A percentile compares a stretch with the other conserved stretches of the same genome.
Conservation (phyloP, 2,888 invertebrate genomes). For the Cetonia aurata region DNA sequence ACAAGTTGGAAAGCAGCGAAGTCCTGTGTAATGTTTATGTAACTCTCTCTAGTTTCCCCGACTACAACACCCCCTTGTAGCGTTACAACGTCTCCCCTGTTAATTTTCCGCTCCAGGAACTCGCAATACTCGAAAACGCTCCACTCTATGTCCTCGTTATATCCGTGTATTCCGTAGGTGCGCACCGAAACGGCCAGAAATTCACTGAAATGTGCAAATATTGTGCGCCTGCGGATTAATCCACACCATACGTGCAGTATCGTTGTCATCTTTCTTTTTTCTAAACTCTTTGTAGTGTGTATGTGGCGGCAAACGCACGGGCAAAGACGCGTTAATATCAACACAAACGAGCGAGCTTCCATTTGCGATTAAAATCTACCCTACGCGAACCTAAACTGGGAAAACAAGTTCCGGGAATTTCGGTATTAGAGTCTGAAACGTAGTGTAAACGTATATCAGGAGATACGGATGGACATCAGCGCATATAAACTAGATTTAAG, state of each 20-base stretch:
- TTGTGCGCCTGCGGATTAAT: slow-evolving; percentile 32
- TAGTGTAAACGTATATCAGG: background rate
- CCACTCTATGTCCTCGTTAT: slow-evolving; percentile 12
- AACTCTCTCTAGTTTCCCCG: slow-evolving; percentile 25
- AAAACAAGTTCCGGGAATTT: background rate
- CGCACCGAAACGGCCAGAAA: slow-evolving; percentile 25
- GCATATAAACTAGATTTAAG: background rate
- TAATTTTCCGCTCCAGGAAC: slow-evolving; percentile 60
- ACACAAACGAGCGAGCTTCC: slow-evolving; percentile 1
- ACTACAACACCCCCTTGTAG: slow-evolving; percentile 29
- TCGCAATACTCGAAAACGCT: slow-evolving; percentile 47
- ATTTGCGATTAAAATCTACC: slow-evolving; percentile 31
- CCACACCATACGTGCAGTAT: slow-evolving; percentile 30
- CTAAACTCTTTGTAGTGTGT: slow-evolving; percentile 21
- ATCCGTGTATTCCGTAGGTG: slow-evolving; percentile 6
- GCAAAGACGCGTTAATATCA: slow-evolving; percentile 2
- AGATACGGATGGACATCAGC: background rate
- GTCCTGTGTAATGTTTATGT: slow-evolving; percentile 50
- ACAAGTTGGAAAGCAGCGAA: slow-evolving; percentile 48
- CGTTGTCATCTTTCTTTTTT: slow-evolving; percentile 14
- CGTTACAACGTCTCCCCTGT: slow-evolving; percentile 52
- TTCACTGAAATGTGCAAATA: slow-evolving; percentile 41
- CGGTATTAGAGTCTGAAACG: slow-evolving; percentile 3
- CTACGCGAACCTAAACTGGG: background rate
- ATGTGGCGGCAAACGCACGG: slow-evolving; percentile 8